Conservation (phyloP, 2,113 vertebrate genomes). For the Callipepla californica region DNA sequence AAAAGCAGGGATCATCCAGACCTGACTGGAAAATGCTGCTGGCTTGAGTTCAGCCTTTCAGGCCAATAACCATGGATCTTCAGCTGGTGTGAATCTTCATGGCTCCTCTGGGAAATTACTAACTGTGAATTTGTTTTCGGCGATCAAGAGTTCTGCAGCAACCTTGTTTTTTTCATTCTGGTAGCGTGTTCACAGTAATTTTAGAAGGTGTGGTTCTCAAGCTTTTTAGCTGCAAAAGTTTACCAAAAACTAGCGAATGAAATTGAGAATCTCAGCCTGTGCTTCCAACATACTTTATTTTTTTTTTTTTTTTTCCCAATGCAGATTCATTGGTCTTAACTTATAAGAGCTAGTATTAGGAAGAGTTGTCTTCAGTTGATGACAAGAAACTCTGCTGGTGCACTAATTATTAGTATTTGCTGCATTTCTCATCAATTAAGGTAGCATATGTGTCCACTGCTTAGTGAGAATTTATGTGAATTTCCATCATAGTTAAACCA, state of each 20-base stretch:
- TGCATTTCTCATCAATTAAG: background rate
- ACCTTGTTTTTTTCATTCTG: slow-evolving; percentile 10
- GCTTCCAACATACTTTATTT: background rate
- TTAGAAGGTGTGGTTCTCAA: slow-evolving; percentile 41
- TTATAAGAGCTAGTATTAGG: background rate
- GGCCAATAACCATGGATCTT: background rate
- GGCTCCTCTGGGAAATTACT: background rate
- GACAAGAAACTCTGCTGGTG: background rate
- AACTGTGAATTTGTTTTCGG: slow-evolving; percentile 37
- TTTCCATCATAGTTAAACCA: background rate
- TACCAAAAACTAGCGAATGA: background rate
- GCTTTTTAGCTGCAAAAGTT: slow-evolving; percentile 32
- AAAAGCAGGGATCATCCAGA: background rate
- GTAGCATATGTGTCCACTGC: accelerated
- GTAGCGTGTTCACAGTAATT: background rate
- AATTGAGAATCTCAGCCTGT: background rate
- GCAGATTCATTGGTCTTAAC: background rate
- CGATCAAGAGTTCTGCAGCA: background rate
- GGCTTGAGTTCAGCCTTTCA: background rate
- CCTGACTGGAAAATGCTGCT: background rate
- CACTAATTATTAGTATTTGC: background rate
- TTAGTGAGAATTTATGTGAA: background rate
- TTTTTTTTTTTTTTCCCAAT: background rate
- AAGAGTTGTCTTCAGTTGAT: background rate
- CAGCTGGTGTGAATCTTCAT: slow-evolving; percentile 27